A percentile compares a stretch with the other conserved stretches of the same genome.
These are phyloP conservation scores for Gadus chalcogrammus DNA, from an alignment of 2,113 vertebrate genomes.

Conservation along the genomic window DNA sequence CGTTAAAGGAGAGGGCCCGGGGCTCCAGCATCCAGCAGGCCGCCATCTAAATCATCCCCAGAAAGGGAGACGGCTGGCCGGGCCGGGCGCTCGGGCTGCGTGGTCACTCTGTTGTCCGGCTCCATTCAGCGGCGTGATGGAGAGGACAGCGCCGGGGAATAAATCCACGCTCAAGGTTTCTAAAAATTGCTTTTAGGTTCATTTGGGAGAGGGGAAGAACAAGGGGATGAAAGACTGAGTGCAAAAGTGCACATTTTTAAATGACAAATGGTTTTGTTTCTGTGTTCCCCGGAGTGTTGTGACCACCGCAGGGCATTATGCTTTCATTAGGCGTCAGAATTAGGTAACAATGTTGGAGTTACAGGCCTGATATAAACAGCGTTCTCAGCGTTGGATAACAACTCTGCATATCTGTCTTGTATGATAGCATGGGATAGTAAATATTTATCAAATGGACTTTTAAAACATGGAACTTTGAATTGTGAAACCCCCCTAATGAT, in stretches of 20 bases:
- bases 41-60: constrained; percentile 94
- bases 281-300: constrained; percentile 47
- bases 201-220: constrained; percentile 60
- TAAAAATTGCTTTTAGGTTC: constrained; percentile 76
- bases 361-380: no score
- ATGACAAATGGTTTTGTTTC: constrained; percentile 69
- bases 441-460: no score
- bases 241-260: constrained; percentile 68
- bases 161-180: constrained; percentile 91
- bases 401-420: no score
- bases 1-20: constrained; percentile 81
- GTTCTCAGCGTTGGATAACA: no score
- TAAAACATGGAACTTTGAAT: no score
- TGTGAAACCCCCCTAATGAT: no score
- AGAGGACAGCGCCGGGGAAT: constrained; percentile 80
- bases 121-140: constrained; percentile 95
- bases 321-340: constrained; percentile 23
- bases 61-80: constrained; percentile 91
- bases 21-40: constrained; percentile 77
- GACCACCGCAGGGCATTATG: constrained; percentile 39
- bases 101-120: constrained; percentile 85
- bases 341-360: neutral
- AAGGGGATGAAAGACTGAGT: constrained; percentile 64
- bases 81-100: constrained; percentile 72
- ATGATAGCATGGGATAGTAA: no score